These are phyloP conservation scores for Caenorhabditis doughertyi DNA, from an alignment of 2,888 invertebrate species.

Conservation along the genomic window DNA sequence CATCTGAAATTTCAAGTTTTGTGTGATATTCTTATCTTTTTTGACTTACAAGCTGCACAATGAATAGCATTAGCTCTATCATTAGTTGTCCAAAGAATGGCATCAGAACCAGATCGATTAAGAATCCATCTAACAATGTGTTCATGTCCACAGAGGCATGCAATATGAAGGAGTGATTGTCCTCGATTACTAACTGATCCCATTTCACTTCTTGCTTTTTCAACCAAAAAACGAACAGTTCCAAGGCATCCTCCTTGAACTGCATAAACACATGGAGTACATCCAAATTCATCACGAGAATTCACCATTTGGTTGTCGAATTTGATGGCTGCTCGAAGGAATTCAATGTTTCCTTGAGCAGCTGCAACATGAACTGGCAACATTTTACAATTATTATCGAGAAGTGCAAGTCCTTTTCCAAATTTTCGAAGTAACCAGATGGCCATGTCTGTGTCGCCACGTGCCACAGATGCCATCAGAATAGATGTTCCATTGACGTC, in stretches of 20 bases:
- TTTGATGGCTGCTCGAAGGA: constrained; percentile 77
- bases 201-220: constrained; percentile 77
- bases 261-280: constrained; percentile 79
- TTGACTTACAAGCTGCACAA: constrained; percentile 78
- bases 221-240: constrained; percentile 77
- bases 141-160: constrained; percentile 77
- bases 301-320: constrained; percentile 78
- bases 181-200: constrained; percentile 74
- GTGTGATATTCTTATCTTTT: background rate
- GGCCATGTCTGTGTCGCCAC: constrained; percentile 76
- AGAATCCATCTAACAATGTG: constrained; percentile 75
- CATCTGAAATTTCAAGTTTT: too few relatives aligned
- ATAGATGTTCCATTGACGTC: constrained; percentile 78
- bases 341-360: constrained; percentile 81
- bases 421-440: constrained; percentile 74
- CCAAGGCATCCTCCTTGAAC: constrained; percentile 78
- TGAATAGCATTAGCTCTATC: constrained; percentile 79
- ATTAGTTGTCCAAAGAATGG: constrained; percentile 75
- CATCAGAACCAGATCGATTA: constrained; percentile 67
- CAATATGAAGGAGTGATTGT: constrained; percentile 80
- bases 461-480: constrained; percentile 77
- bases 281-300: constrained; percentile 77
- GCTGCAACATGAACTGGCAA: constrained; percentile 81
- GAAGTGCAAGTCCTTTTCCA: constrained; percentile 75
- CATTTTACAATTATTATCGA: constrained; percentile 77